These are phyloP conservation scores for Sarcophaga peregrina DNA, from an alignment of 1,140 invertebrate genomes.

Conservation along the genomic window DNA sequence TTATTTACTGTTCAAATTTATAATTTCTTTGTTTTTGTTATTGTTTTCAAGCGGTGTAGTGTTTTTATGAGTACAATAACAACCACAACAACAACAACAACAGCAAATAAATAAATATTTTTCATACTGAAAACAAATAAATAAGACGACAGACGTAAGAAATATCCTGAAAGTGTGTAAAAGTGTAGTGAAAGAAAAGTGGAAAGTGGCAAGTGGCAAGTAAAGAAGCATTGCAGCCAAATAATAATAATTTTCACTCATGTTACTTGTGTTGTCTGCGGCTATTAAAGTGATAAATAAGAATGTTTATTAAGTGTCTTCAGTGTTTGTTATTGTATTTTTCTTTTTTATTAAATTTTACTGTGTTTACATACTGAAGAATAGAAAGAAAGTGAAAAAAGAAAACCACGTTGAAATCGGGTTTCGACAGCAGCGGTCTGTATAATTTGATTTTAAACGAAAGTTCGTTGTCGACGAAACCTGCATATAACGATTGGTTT, in stretches of 20 bases:
- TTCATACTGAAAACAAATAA: too few species aligned
- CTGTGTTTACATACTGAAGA: not conserved
- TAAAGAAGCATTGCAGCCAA: too few species aligned
- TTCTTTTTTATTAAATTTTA: conserved; percentile 43
- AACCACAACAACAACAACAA: too few species aligned
- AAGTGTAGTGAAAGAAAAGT: not conserved
- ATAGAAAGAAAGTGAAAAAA: not conserved
- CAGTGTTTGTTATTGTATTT: not conserved
- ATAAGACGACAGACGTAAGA: not conserved
- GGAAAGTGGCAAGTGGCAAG: too few species aligned
- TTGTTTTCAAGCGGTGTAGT: not conserved
- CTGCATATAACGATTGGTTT: conserved; percentile 79
- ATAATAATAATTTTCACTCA: not conserved
- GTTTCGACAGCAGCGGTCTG: conserved; percentile 85
- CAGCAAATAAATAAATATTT: too few species aligned
- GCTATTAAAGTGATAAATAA: conserved; percentile 3
- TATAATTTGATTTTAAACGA: conserved; percentile 64
- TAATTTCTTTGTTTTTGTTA: conserved; percentile 34
- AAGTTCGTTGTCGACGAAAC: conserved; percentile 93
- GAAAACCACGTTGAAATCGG: conserved; percentile 72
- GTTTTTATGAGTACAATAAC: not conserved
- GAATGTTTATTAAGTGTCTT: conserved; percentile 11
- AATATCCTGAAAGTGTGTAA: not conserved
- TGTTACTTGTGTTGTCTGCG: not conserved
- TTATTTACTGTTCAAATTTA: conserved; percentile 34